phyloP scores from a whole-genome alignment of 2,888 invertebrate genomes.

The Hirtodrosophila histrioides region DNA sequence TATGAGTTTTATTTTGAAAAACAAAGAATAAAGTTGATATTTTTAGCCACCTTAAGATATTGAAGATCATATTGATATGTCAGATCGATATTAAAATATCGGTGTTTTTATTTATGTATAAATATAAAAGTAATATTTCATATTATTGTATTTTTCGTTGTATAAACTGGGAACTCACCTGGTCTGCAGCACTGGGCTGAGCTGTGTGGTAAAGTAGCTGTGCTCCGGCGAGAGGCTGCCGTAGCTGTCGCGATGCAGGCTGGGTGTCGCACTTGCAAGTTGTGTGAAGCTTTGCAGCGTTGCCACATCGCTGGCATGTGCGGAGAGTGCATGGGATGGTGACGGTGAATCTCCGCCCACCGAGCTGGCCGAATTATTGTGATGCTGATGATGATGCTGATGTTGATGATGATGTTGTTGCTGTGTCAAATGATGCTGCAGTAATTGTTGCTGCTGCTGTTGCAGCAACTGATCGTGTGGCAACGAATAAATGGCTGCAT shows the following conservation, averaged over 20 bases:
- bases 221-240: constrained; percentile 81
- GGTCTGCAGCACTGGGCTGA: constrained; percentile 79
- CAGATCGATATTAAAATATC: too few relatives aligned
- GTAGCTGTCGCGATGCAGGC: constrained; percentile 78
- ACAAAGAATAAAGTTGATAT: too few relatives aligned
- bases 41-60: too few relatives aligned
- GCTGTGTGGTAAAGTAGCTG: constrained; percentile 73
- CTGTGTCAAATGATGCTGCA: constrained; percentile 40
- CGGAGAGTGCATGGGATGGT: constrained; percentile 70
- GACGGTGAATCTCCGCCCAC: constrained; percentile 82
- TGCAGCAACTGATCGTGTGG: constrained; percentile 62
- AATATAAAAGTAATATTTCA: too few relatives aligned
- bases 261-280: constrained; percentile 78
- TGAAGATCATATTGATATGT: too few relatives aligned
- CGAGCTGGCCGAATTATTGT: constrained; percentile 82
- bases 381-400: constrained; percentile 67
- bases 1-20: too few relatives aligned
- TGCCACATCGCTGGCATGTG: constrained; percentile 68
- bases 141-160: too few relatives aligned
- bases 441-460: constrained; percentile 57
- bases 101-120: too few relatives aligned
- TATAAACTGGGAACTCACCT: constrained; percentile 77
- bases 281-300: constrained; percentile 83
- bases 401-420: constrained; percentile 57
- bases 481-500: constrained; percentile 67